These are phyloP conservation scores for Siphlonurus alternatus DNA, from an alignment of 2,888 invertebrate species.

Conservation along the genomic window DNA sequence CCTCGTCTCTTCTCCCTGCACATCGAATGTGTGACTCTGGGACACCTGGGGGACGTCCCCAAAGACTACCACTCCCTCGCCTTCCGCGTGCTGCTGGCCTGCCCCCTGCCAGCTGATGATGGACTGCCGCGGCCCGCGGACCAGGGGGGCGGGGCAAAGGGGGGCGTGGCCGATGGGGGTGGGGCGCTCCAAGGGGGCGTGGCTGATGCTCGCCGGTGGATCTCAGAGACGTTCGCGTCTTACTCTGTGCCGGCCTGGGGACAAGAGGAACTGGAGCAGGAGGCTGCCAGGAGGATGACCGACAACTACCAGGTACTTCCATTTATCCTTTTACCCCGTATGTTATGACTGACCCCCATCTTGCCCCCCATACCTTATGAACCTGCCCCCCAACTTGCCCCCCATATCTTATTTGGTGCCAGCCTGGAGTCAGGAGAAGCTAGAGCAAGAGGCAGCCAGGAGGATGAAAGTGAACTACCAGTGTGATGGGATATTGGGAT, in stretches of 20 bases:
- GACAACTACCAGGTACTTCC: not conserved
- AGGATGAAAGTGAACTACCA: too few relatives aligned
- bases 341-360: too few relatives aligned
- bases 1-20: constrained; percentile 74
- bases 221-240: constrained; percentile 70
- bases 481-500: too few relatives aligned
- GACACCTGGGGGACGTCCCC: not conserved
- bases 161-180: constrained; percentile 10
- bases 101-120: constrained; percentile 14
- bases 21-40: constrained; percentile 59
- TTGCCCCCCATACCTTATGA: too few relatives aligned
- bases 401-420: constrained; percentile 77
- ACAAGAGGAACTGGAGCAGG: not conserved
- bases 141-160: constrained; percentile 10
- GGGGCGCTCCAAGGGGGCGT: constrained; percentile 44
- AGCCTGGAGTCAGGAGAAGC: constrained; percentile 4
- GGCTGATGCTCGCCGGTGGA: constrained; percentile 67
- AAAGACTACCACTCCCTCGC: constrained; percentile 64
- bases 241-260: constrained; percentile 50
- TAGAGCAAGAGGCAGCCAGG: not conserved
- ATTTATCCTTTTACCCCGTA: too few relatives aligned
- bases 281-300: not conserved
- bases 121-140: too few relatives aligned
- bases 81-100: constrained; percentile 46
- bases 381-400: too few relatives aligned